Conservation (phyloP, 2,113 vertebrate species). For the Otocyon megalotis region DNA sequence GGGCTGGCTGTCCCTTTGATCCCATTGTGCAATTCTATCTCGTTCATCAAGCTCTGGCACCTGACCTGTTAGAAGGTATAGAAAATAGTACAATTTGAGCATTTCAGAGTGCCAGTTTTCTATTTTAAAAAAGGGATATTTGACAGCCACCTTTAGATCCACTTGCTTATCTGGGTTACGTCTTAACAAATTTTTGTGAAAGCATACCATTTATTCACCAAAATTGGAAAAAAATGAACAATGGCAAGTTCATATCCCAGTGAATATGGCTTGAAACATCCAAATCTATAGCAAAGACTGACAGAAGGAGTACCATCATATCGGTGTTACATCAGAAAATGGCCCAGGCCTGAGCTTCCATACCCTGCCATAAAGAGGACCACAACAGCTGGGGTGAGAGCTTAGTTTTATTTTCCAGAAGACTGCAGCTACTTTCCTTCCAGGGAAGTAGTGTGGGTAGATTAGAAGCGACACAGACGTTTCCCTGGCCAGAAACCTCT, state of each 20-base stretch:
- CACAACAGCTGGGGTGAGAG: neutral
- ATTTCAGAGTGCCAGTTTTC: slow-evolving; percentile 84
- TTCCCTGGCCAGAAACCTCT: slow-evolving; percentile 83
- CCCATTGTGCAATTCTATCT: slow-evolving; percentile 85
- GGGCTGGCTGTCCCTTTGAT: slow-evolving; percentile 85
- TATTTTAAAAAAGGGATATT: slow-evolving; percentile 65
- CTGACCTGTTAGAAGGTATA: slow-evolving; percentile 79
- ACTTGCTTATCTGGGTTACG: slow-evolving; percentile 75
- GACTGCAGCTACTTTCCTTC: slow-evolving; percentile 67
- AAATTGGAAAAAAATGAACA: slow-evolving; percentile 71
- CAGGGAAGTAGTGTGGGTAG: slow-evolving; percentile 73
- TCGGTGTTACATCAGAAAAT: slow-evolving; percentile 60
- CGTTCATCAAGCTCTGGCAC: slow-evolving; percentile 84
- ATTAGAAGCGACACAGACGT: slow-evolving; percentile 79
- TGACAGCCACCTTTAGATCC: slow-evolving; percentile 76
- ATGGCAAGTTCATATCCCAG: slow-evolving; percentile 35
- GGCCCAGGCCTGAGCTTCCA: slow-evolving; percentile 21
- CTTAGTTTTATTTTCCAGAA: neutral
- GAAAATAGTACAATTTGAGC: slow-evolving; percentile 83
- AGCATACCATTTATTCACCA: slow-evolving; percentile 69
- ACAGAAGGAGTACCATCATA: slow-evolving; percentile 61
- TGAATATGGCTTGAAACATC: slow-evolving; percentile 57
- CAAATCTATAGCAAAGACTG: slow-evolving; percentile 62
- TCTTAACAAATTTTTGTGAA: slow-evolving; percentile 75
- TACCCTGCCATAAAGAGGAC: slow-evolving; percentile 28